phyloP scores from a whole-genome alignment of 2,113 vertebrate genomes.

The Pycnonotus jocosus region DNA sequence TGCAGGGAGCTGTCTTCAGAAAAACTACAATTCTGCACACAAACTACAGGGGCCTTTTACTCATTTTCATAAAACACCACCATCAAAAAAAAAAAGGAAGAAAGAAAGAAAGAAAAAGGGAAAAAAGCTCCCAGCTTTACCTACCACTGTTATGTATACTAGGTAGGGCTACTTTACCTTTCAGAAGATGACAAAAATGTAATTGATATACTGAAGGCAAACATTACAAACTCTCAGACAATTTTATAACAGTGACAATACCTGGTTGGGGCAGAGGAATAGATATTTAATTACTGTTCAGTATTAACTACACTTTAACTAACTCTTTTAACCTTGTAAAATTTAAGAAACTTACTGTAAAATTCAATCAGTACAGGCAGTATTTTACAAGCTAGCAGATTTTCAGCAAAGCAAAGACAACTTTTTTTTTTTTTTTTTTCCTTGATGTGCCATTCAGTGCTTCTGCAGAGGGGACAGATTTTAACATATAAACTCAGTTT shows the following conservation, averaged over 20 bases:
- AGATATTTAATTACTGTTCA: not conserved
- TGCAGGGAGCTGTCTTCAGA: not conserved
- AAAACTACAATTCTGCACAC: not conserved
- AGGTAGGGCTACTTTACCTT: not conserved
- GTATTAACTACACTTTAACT: not conserved
- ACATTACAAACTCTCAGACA: not conserved
- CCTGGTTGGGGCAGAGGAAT: not conserved
- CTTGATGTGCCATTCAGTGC: fast-evolving
- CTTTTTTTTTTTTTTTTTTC: not conserved
- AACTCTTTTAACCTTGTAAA: not conserved
- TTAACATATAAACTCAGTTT: not conserved
- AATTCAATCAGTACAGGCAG: not conserved
- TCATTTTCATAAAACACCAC: not conserved
- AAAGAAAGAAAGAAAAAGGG: not conserved
- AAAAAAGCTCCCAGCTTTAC: not conserved
- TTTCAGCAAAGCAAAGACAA: not conserved
- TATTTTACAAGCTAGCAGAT: not conserved
- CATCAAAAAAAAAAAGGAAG: not conserved
- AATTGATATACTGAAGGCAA: not conserved
- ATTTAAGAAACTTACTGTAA: not conserved
- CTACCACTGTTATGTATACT: not conserved
- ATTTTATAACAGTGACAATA: not conserved
- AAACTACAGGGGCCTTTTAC: not conserved
- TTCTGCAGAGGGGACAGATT: not conserved
- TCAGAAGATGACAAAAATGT: not conserved